Conservation (phyloP, 2,113 vertebrate genomes). For the Perca flavescens region DNA sequence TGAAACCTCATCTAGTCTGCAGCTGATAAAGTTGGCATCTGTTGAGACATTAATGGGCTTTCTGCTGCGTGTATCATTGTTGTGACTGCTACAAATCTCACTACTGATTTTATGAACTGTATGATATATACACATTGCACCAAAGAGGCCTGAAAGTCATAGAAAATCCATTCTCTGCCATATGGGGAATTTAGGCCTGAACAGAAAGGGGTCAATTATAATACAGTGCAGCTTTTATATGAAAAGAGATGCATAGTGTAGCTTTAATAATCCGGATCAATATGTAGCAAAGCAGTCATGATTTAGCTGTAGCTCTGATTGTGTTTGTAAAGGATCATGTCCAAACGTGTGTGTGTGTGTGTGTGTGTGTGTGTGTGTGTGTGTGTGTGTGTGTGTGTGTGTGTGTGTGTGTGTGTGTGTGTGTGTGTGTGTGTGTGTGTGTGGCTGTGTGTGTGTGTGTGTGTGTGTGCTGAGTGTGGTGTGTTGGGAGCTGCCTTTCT, state of each 20-base stretch:
- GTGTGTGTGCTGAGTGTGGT: constrained; percentile 52
- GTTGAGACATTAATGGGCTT: not conserved
- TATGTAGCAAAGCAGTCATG: not conserved
- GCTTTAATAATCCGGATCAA: constrained; percentile 24
- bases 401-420: constrained; percentile 24
- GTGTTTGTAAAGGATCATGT: constrained; percentile 29
- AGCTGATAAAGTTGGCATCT: not conserved
- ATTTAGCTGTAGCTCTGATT: constrained; percentile 22
- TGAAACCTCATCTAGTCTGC: not conserved
- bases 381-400: not conserved
- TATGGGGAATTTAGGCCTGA: not conserved
- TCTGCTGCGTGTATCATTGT: not conserved
- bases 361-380: no score
- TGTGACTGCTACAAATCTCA: not conserved
- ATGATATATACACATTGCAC: not conserved
- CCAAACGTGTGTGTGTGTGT: not conserved
- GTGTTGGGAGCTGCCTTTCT: constrained; percentile 86
- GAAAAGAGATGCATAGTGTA: not conserved
- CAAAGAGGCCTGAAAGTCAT: not conserved
- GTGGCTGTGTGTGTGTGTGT: not conserved
- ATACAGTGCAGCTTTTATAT: not conserved
- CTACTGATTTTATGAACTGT: not conserved
- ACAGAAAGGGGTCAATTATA: constrained; percentile 16
- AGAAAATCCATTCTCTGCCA: not conserved
- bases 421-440: no score